phyloP scores from a whole-genome alignment of 2,888 invertebrate species.

The Metellina segmentata region DNA sequence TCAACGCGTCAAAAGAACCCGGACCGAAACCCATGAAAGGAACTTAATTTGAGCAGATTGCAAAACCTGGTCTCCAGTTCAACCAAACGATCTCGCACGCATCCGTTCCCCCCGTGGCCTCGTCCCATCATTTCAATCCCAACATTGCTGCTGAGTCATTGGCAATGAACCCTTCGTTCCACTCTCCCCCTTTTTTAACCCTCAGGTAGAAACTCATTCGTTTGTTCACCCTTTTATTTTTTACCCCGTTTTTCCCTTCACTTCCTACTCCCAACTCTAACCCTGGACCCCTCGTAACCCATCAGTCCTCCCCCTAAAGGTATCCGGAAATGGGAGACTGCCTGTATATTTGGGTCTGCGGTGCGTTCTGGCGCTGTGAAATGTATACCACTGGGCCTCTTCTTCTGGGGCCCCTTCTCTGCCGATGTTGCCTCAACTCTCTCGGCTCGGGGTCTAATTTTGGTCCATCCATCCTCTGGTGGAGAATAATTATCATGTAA shows the following conservation, averaged over 20 bases:
- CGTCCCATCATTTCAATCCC: conserved; percentile 52
- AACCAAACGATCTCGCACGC: not conserved
- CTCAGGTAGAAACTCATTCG: conserved; percentile 56
- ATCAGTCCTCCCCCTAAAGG: conserved; percentile 32
- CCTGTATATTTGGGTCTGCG: conserved; percentile 64
- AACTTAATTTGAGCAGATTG: not conserved
- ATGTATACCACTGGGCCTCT: not conserved
- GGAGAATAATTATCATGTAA: conserved; percentile 58
- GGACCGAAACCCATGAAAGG: not conserved
- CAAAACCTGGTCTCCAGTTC: not conserved
- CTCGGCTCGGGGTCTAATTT: not conserved
- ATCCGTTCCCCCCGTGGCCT: not conserved
- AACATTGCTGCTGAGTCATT: conserved; percentile 71
- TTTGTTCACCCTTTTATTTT: conserved; percentile 65
- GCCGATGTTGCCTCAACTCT: conserved; percentile 11
- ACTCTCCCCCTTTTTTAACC: conserved; percentile 54
- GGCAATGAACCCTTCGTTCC: conserved; percentile 66
- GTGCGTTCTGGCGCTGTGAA: not conserved
- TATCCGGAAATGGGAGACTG: conserved; percentile 64
- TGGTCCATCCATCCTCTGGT: conserved; percentile 15
- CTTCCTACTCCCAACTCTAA: conserved; percentile 26
- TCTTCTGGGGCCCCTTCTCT: not conserved
- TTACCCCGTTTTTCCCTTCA: conserved; percentile 66
- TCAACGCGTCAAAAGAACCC: not conserved
- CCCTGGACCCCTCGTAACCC: too few relatives aligned